A percentile compares a stretch with the other conserved stretches of the same genome.
Conservation (phyloP, 1,140 invertebrate species). For the Drosophila tani region DNA sequence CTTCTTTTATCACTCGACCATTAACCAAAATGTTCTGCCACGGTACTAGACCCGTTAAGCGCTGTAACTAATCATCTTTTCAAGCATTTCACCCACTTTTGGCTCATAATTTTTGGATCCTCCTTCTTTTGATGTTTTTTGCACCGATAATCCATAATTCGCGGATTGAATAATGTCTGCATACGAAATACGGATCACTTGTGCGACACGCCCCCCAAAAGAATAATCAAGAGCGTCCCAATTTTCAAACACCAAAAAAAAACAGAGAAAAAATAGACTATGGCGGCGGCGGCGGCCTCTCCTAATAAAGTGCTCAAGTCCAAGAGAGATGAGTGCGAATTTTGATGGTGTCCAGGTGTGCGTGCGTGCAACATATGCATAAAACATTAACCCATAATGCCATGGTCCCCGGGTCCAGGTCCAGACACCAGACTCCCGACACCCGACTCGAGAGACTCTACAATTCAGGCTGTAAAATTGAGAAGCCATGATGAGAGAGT, state of each 20-base stretch:
- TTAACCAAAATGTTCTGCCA: not conserved
- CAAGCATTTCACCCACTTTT: conserved; percentile 31
- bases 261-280: conserved; percentile 5
- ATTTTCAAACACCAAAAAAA: conserved; percentile 2
- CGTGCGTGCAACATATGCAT: conserved; percentile 74
- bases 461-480: not conserved
- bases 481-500: conserved; percentile 49
- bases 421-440: conserved; percentile 45
- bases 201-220: conserved; percentile 26
- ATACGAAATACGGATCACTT: conserved; percentile 34
- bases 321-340: conserved; percentile 22
- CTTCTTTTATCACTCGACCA: not conserved
- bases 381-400: conserved; percentile 71
- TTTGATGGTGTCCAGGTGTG: conserved; percentile 45
- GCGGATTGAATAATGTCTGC: conserved; percentile 17
- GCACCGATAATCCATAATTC: conserved; percentile 37
- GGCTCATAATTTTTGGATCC: conserved; percentile 1
- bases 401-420: conserved; percentile 8
- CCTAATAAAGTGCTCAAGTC: conserved; percentile 67
- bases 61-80: conserved; percentile 11
- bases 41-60: conserved; percentile 14
- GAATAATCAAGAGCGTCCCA: conserved; percentile 45
- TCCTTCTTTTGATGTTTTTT: not conserved
- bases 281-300: not conserved
- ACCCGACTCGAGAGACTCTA: not conserved